These are phyloP conservation scores for Andrena bucephala DNA, from an alignment of 2,888 invertebrate genomes.

Conservation along the genomic window DNA sequence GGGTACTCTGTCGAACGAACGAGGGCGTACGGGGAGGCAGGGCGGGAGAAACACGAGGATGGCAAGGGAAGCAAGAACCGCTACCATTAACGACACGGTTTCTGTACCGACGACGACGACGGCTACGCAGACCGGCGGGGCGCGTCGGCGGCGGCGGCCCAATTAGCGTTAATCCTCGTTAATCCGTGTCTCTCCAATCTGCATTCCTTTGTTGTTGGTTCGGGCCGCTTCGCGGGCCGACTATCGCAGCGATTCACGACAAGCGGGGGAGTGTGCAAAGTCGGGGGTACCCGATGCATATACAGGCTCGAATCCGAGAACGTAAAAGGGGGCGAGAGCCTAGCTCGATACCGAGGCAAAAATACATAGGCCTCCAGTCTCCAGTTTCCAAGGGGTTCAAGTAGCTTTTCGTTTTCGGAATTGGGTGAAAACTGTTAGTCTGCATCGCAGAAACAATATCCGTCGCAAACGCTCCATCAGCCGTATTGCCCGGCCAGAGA, in stretches of 20 bases:
- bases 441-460: slow-evolving; percentile 26
- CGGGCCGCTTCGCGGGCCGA: slow-evolving; percentile 45
- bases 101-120: slow-evolving; percentile 1
- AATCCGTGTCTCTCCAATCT: slow-evolving; percentile 80
- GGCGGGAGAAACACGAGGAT: slow-evolving; percentile 8
- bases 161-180: slow-evolving; percentile 82
- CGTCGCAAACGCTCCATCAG: neutral
- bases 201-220: slow-evolving; percentile 78
- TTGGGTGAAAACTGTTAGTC: slow-evolving; percentile 7
- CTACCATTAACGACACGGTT: slow-evolving; percentile 44
- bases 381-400: slow-evolving; percentile 26
- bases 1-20: slow-evolving; percentile 18
- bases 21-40: neutral
- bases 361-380: slow-evolving; percentile 17
- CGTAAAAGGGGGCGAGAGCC: neutral
- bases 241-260: slow-evolving; percentile 39
- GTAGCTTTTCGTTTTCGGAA: slow-evolving; percentile 27
- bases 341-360: slow-evolving; percentile 21
- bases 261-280: slow-evolving; percentile 24
- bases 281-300: neutral
- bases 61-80: slow-evolving; percentile 13
- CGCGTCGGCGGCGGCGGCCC: slow-evolving; percentile 67
- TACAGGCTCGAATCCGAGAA: neutral
- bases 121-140: slow-evolving; percentile 16
- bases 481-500: slow-evolving; percentile 37